phyloP scores from a whole-genome alignment of 1,140 invertebrate genomes.

The Drosophila athabasca region DNA sequence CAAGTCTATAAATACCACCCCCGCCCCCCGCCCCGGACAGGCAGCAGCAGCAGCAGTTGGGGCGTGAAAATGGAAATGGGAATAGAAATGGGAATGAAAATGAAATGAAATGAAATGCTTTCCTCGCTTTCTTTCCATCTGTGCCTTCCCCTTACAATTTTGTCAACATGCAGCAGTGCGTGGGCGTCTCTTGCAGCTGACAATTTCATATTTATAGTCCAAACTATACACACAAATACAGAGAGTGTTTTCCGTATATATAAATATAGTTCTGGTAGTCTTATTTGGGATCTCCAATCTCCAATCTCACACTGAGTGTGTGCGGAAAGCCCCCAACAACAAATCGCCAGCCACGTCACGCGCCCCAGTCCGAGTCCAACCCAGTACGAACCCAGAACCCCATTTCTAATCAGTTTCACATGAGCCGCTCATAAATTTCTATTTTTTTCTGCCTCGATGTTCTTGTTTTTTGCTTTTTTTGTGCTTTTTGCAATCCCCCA shows the following conservation, averaged over 20 bases:
- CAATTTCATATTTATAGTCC: slow-evolving; percentile 74
- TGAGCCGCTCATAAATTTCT: slow-evolving; percentile 75
- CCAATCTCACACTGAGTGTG: slow-evolving; percentile 23
- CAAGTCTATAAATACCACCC: slow-evolving; percentile 77
- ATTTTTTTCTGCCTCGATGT: slow-evolving; percentile 3
- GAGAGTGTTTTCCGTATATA: slow-evolving; percentile 11
- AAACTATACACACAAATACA: slow-evolving; percentile 8
- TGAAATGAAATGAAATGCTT: slow-evolving; percentile 48
- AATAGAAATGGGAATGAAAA: slow-evolving; percentile 33
- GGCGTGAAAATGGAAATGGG: slow-evolving; percentile 60
- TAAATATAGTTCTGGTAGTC: slow-evolving; percentile 7
- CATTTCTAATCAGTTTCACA: slow-evolving; percentile 75
- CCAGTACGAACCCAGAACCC: slow-evolving; percentile 32
- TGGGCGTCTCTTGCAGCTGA: slow-evolving; percentile 75
- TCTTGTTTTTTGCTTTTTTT: neutral
- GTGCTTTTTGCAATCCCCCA: slow-evolving; percentile 40
- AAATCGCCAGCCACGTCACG: slow-evolving; percentile 27
- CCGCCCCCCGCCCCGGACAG: neutral
- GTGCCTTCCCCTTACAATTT: slow-evolving; percentile 23
- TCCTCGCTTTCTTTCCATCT: slow-evolving; percentile 23
- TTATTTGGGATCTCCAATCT: slow-evolving; percentile 29
- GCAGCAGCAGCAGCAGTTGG: slow-evolving; percentile 29
- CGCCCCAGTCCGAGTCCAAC: slow-evolving; percentile 51
- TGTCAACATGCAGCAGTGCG: slow-evolving; percentile 60
- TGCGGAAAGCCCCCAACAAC: slow-evolving; percentile 16